Conservation (phyloP, 2,113 vertebrate species). For the Scomber scombrus region DNA sequence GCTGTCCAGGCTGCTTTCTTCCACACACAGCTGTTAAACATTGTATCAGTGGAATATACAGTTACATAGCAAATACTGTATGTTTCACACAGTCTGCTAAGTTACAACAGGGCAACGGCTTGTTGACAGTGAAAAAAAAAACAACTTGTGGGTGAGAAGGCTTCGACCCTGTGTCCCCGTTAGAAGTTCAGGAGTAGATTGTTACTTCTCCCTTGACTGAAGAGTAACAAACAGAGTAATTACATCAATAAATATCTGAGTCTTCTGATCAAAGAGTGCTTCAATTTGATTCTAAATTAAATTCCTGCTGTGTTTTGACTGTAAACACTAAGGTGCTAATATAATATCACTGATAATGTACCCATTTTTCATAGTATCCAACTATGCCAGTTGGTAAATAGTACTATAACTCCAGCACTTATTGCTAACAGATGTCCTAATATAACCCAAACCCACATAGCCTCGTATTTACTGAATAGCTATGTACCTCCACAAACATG, state of each 20-base stretch:
- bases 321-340: conserved; percentile 41
- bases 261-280: conserved; percentile 65
- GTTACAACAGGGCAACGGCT: conserved; percentile 37
- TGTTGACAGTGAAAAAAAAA: conserved; percentile 61
- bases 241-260: conserved; percentile 69
- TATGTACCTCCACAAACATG: conserved; percentile 55
- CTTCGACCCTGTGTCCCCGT: conserved; percentile 52
- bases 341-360: conserved; percentile 23
- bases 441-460: conserved; percentile 39
- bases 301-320: conserved; percentile 66
- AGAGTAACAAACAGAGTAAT: conserved; percentile 69
- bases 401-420: conserved; percentile 48
- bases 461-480: conserved; percentile 37
- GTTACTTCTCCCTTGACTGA: conserved; percentile 51
- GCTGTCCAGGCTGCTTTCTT: conserved; percentile 71
- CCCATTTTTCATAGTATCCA: conserved; percentile 17
- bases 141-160: conserved; percentile 63
- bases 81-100: conserved; percentile 71
- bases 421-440: conserved; percentile 32
- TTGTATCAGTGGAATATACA: conserved; percentile 72
- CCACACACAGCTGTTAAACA: conserved; percentile 75
- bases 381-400: conserved; percentile 33
- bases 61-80: conserved; percentile 76
- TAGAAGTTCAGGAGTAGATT: conserved; percentile 59
- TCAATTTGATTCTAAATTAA: conserved; percentile 64